Evolutionary conservation across 2,888 invertebrate genomes (phyloP), one percentile per base, ranked within the genome.

Genomic region (Odontothrips loti): DNA sequence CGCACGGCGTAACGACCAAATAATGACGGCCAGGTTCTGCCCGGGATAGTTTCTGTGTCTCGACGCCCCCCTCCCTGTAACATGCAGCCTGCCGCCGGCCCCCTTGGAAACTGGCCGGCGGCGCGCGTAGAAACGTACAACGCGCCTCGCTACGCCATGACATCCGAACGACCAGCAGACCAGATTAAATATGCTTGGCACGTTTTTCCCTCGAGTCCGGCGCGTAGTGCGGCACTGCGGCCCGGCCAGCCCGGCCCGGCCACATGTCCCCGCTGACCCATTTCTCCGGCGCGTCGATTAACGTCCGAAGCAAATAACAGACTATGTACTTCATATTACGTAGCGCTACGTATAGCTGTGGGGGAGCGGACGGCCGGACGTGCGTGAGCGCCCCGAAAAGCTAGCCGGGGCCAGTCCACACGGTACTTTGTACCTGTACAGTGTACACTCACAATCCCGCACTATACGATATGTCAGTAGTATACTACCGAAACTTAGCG

Each of bases 211-310:
- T 20, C 58, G 58, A 15, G 58, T 17, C 58, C 58, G 58, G 34
- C 58, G 58, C 51, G 51, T 51, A n/a, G n/a, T n/a, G n/a, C n/a
- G 34, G 34, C 34, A 43, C 34, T 43, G 34, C 34, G 34, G 34
- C 34, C 2, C 34, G 34, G 34, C 34, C 34, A 17, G 58, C 17
- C 58, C 58, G 20, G 58, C 58, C 58, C 58, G n/a, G 58, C 34
- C 58, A 58, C 58, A 58, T 58, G 58, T 58, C 58, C 15, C 58
- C 23, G 68, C 68, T 75, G 68, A 75, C 68, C 68, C 68, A 75
- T 75, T 75, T 75, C 68, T 10, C 0, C 9, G 1, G 6, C 34
- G 34, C 12, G 68, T 75, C 68, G 23, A 75, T 75, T 75, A 75
- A 27, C 27, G 58, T 58, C 58, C 58, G 23, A 27, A 75, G 68